Percentiles rank a stretch among this genome's conserved stretches.
Evolutionary conservation across 1,140 invertebrate genomes (phyloP).

Genomic region (Drosophila paulistorum): DNA sequence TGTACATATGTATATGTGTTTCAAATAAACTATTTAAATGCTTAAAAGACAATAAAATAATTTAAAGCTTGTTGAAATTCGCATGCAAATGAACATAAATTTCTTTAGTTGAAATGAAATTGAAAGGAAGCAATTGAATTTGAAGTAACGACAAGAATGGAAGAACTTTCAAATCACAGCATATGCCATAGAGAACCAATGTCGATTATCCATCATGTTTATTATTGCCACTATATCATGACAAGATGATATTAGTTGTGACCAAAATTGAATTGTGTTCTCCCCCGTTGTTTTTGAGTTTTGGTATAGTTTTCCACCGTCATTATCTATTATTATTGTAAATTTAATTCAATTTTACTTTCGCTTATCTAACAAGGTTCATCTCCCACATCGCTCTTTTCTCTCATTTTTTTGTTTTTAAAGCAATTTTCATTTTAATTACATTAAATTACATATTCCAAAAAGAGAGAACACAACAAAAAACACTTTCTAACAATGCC

Average conservation of each 20-base stretch:
- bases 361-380: constrained; percentile 53
- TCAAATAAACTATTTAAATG: background rate
- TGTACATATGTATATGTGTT: too few species aligned
- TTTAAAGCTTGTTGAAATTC: too few species aligned
- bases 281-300: background rate
- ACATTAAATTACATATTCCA: constrained; percentile 66
- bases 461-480: constrained; percentile 54
- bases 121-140: too few species aligned
- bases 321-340: constrained; percentile 17
- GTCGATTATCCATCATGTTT: background rate
- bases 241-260: constrained; percentile 3
- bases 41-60: background rate
- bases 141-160: too few species aligned
- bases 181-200: too few species aligned
- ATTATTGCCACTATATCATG: background rate
- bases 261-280: background rate
- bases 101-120: too few species aligned
- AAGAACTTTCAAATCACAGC: too few species aligned
- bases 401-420: constrained; percentile 20
- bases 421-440: constrained; percentile 67
- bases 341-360: constrained; percentile 55
- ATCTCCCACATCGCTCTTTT: constrained; percentile 38
- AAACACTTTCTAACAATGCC: constrained; percentile 66
- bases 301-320: background rate
- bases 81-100: too few species aligned